Base-by-base conservation (phyloP, 2,888 invertebrate species). In the Brachyopa scutellaris region DNA sequence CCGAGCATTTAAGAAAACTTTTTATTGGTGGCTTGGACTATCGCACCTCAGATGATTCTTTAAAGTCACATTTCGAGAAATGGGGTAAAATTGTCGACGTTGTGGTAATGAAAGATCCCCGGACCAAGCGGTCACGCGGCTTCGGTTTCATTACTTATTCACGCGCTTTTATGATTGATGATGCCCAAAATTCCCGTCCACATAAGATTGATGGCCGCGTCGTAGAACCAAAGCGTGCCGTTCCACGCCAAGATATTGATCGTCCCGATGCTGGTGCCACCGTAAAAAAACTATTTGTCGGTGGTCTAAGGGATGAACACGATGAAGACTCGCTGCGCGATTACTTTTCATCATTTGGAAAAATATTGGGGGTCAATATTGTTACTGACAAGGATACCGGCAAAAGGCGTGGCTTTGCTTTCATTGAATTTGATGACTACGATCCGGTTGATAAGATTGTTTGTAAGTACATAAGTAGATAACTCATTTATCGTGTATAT, bases 71-170 rank as follows among this genome's bases (percentile, higher is more conserved):
- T 90, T 99, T 98, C 89, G 97, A 97, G 88, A 95, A 98, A 93
- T 99, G 97, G 96, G 99, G 99, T 21, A 97, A 97, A 87, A 96
- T 98, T 86, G 97, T 97, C 0, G 98, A 98, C 89, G 97, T 97
- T 2, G 97, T 98, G 1, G 98, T 98, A 0, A 98, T 98, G 98
- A 97, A 97, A 89, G 98, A 98, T 88, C 97, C 97, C 0, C 95
- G 95, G 86, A 98, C 98, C 0, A 97, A 97, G 88, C 93, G 98
- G 73, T 99, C 99, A 1, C 93, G 99, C 84, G 99, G 99, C 0
- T 99, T 99, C 91, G 99, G 99, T 2, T 99, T 99, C 88, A 97
- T 99, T 61, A 99, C 99, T 1, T 99, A 98, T 89, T 96, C 97
- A 2, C 92, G 95, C 80, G 95, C 97, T 0, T 95, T 95, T 78